These are phyloP conservation scores for Seladonia tumulorum DNA, from an alignment of 2,888 invertebrate species.

Conservation along the genomic window DNA sequence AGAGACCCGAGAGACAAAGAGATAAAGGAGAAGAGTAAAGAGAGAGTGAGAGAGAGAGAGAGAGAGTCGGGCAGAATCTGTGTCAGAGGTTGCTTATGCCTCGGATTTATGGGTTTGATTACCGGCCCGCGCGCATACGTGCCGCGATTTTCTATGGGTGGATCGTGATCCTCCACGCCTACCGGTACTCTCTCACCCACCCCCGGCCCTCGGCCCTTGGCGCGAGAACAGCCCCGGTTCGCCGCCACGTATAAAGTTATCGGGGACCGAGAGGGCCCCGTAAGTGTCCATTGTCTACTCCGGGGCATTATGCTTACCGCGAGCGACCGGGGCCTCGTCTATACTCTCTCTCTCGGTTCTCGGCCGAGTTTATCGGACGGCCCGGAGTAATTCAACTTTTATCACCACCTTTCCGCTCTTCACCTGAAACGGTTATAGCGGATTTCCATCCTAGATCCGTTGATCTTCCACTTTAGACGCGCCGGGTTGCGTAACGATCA, in stretches of 20 bases:
- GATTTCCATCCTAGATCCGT: neutral
- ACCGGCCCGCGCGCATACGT: slow-evolving; percentile 70
- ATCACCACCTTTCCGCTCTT: slow-evolving; percentile 27
- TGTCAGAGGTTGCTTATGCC: slow-evolving; percentile 78
- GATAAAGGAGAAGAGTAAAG: slow-evolving; percentile 1
- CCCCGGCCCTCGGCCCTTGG: slow-evolving; percentile 63
- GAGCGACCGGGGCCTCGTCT: neutral
- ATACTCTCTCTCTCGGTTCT: slow-evolving; percentile 50
- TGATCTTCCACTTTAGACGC: neutral
- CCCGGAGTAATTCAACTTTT: slow-evolving; percentile 71
- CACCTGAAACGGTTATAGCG: neutral
- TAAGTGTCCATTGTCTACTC: slow-evolving; percentile 15
- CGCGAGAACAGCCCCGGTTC: slow-evolving; percentile 36
- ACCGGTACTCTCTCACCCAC: slow-evolving; percentile 60
- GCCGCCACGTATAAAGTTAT: slow-evolving; percentile 7
- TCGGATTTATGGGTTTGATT: slow-evolving; percentile 80
- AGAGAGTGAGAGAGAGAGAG: neutral
- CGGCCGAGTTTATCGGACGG: slow-evolving; percentile 47
- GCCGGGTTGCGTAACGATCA: neutral
- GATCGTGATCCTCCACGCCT: slow-evolving; percentile 82
- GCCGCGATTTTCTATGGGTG: slow-evolving; percentile 78
- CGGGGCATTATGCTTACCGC: neutral
- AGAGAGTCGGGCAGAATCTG: slow-evolving; percentile 66
- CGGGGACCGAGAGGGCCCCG: neutral
- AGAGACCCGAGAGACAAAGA: neutral